Conservation (phyloP, 2,113 vertebrate species). For the Danio rerio region GRCz12tu NC_133190.1:45861501-45862000, state of each 20-base stretch:
- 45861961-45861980: conserved; percentile 61
- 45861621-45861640: conserved; percentile 76
- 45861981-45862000: conserved; percentile 77
- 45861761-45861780: conserved; percentile 73
- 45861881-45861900: conserved; percentile 42
- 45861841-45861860: conserved; percentile 75
- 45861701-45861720: conserved; percentile 67
- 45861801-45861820: conserved; percentile 86
- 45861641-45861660: conserved; percentile 90
- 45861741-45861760: conserved; percentile 74
- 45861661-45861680: conserved; percentile 91
- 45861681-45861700: conserved; percentile 83
- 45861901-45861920: conserved; percentile 60
- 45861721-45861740: conserved; percentile 50
- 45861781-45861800: conserved; percentile 81
- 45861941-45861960: background rate
- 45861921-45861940: conserved; percentile 54
- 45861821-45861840: conserved; percentile 84
- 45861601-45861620: conserved; percentile 68
- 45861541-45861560: conserved; percentile 66
- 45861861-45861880: background rate
- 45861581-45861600: conserved; percentile 82
- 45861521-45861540: conserved; percentile 74
- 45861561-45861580: conserved; percentile 85
- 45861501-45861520: conserved; percentile 71